These are phyloP conservation scores for Lepidochitona cinerea DNA, from an alignment of 2,888 invertebrate species.

Conservation along the genomic window DNA sequence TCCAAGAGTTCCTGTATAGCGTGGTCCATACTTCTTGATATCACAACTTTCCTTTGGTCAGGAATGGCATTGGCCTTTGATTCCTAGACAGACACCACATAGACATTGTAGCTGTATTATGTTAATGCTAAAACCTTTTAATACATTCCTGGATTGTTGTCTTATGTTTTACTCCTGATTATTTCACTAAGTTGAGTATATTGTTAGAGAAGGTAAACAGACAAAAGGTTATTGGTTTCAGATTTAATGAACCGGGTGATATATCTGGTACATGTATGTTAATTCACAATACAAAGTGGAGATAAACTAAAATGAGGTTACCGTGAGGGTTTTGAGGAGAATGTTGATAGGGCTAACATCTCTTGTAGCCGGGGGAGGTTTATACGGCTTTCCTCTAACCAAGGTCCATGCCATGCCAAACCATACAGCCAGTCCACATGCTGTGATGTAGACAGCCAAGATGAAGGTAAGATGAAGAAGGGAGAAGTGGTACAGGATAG, in stretches of 20 bases:
- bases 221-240: too few species aligned
- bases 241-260: too few species aligned
- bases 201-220: too few species aligned
- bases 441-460: constrained; percentile 30
- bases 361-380: constrained; percentile 28
- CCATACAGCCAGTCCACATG: constrained; percentile 41
- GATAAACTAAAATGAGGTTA: too few species aligned
- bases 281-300: too few species aligned
- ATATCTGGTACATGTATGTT: too few species aligned
- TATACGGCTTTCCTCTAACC: constrained; percentile 51
- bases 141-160: too few species aligned
- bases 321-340: constrained; percentile 53
- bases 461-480: constrained; percentile 28
- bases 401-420: constrained; percentile 53
- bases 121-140: too few species aligned
- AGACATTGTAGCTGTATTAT: too few species aligned
- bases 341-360: constrained; percentile 30
- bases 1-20: constrained; percentile 87
- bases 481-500: constrained; percentile 38
- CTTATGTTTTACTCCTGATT: too few species aligned
- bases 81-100: constrained; percentile 31
- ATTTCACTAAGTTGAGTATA: too few species aligned
- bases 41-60: constrained; percentile 53
- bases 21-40: constrained; percentile 84
- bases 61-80: constrained; percentile 30